Base-by-base conservation (phyloP, 2,888 invertebrate genomes). In the Phyllotreta striolata region DNA sequence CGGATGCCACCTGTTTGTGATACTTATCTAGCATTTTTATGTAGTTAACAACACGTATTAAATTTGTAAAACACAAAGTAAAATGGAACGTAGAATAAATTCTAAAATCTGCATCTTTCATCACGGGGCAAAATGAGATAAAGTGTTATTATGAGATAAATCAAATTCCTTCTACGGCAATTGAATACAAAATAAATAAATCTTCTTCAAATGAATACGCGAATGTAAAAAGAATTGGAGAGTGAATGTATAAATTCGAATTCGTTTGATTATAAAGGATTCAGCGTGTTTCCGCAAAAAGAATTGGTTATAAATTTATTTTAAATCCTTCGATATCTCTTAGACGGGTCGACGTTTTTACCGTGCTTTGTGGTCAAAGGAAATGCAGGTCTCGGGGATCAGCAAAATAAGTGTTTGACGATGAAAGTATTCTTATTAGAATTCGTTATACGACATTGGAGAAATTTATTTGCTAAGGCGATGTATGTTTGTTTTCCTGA, bases 401-500 rank as follows among this genome's bases (percentile, higher is more conserved):
- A 24, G 44, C 43, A 37, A 62, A 66, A 60, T 66, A 66, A 57
- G 66, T 60, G 58, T 63, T 63, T 55, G 55, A 54, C 54, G 13
- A 47, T 47, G 59, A 55, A 65, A 62, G 65, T 62, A 68, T 68
- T 69, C 67, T 64, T 63, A 66, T 67, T 66, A 67, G 57, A 63
- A 67, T 64, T 65, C 57, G 67, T 64, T 70, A 66, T 64, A 57
- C 63, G 68, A 66, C 56, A 49, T 59, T 38, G 62, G 62, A 68
- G 61, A 72, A 64, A 72, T 72, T 66, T 77, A 76, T 77, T 76
- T 77, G 71, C 76, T 68, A 66, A 71, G 59, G 71, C 64, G 67
- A 71, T 72, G 72, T 69, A 70, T 80, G 77, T 80, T 80, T 79
- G 77, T 78, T 78, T 78, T 79, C 73, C 71, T 70, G 72, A 77